Evolutionary conservation across 2,888 invertebrate genomes (phyloP).

Genomic region (Polydrusus cervinus): DNA sequence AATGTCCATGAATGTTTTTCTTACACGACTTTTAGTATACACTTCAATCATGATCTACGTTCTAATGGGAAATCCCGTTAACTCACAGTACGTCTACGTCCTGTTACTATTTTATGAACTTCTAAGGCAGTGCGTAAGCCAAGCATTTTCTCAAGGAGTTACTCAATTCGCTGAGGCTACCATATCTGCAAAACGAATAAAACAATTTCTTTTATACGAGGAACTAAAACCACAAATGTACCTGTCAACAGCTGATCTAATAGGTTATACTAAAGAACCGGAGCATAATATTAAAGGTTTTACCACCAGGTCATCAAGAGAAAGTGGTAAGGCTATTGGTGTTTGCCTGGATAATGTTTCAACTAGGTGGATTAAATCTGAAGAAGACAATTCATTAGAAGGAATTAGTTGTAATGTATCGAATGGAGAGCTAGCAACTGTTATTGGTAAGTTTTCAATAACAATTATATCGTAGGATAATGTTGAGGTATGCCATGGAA

Average conservation of each 20-base stretch:
- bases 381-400: conserved; percentile 70
- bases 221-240: conserved; percentile 46
- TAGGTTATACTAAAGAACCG: background rate
- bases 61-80: conserved; percentile 74
- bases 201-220: conserved; percentile 73
- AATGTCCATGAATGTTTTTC: conserved; percentile 81
- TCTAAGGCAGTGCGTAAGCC: conserved; percentile 78
- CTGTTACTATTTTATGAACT: conserved; percentile 85
- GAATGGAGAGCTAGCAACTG: conserved; percentile 64
- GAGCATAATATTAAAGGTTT: no score
- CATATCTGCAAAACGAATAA: conserved; percentile 69
- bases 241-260: conserved; percentile 1
- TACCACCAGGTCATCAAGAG: background rate
- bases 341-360: conserved; percentile 31
- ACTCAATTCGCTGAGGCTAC: conserved; percentile 81
- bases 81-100: conserved; percentile 81
- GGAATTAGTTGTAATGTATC: conserved; percentile 78
- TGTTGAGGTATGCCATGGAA: no score
- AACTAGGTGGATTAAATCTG: conserved; percentile 74
- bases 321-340: conserved; percentile 6
- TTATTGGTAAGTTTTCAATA: conserved; percentile 71
- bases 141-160: conserved; percentile 74
- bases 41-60: conserved; percentile 86
- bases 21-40: conserved; percentile 87
- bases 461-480: no score